phyloP scores from a whole-genome alignment of 2,113 vertebrate species.

The Tetraodon nigroviridis region DNA sequence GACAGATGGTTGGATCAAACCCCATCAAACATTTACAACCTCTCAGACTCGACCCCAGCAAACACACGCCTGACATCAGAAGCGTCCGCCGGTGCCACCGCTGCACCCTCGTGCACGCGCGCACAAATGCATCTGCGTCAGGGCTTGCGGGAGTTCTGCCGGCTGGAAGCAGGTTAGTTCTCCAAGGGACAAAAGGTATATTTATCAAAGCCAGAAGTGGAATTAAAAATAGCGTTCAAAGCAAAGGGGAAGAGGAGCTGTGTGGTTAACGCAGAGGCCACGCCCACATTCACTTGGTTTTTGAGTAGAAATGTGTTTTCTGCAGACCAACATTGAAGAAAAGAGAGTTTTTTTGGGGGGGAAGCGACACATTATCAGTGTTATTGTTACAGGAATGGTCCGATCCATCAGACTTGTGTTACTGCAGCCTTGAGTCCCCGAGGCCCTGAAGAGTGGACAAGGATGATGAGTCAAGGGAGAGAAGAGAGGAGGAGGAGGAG shows the following conservation, averaged over 20 bases:
- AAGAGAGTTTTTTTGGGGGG: too few species aligned
- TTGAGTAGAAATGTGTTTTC: too few species aligned
- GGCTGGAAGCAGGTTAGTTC: not conserved
- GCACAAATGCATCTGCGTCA: slow-evolving; percentile 3
- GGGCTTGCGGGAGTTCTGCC: not conserved
- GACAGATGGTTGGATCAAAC: slow-evolving; percentile 72
- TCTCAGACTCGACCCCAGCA: slow-evolving; percentile 50
- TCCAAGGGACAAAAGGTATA: not conserved
- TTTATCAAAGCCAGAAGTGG: too few species aligned
- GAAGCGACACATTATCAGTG: too few species aligned
- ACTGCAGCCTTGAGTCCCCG: slow-evolving; percentile 52
- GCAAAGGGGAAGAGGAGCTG: too few species aligned
- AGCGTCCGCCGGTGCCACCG: slow-evolving; percentile 29
- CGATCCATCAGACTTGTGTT: slow-evolving; percentile 32
- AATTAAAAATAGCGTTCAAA: too few species aligned
- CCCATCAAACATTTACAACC: slow-evolving; percentile 75
- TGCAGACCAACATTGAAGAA: too few species aligned
- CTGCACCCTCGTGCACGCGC: slow-evolving; percentile 10
- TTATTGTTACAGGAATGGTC: too few species aligned
- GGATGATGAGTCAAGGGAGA: slow-evolving; percentile 33
- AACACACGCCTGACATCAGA: slow-evolving; percentile 45
- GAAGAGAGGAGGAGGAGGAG: slow-evolving; percentile 57
- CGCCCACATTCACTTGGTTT: too few species aligned
- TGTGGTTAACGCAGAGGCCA: too few species aligned
- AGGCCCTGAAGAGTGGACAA: slow-evolving; percentile 46